Evolutionary conservation across 1,140 invertebrate genomes (phyloP).

Genomic region (Pseudomyrmex flavicornis): DNA sequence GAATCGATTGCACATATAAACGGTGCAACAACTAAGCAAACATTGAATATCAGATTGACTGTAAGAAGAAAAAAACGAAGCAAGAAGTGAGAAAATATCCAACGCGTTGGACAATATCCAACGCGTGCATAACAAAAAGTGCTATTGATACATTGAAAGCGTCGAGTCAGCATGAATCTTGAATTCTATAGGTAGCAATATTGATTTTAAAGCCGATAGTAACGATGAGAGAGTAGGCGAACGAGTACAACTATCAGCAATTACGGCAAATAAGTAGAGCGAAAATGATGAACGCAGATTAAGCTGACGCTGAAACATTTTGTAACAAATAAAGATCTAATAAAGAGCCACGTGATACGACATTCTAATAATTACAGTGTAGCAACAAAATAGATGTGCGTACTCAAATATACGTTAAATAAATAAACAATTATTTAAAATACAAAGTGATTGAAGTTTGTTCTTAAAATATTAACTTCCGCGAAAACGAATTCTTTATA

Average conservation of each 20-base stretch:
- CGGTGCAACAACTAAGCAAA: conserved; percentile 23
- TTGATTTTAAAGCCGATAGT: conserved; percentile 57
- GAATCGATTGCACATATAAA: conserved; percentile 1
- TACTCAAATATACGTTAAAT: background rate
- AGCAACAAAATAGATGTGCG: background rate
- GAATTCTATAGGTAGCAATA: conserved; percentile 43
- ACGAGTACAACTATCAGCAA: conserved; percentile 41
- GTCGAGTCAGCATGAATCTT: conserved; percentile 55
- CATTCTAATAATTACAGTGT: background rate
- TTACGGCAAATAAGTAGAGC: conserved; percentile 46
- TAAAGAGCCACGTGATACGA: background rate
- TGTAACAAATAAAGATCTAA: background rate
- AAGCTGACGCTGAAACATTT: conserved; percentile 29
- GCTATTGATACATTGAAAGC: conserved; percentile 45
- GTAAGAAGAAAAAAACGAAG: background rate
- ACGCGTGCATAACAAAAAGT: conserved; percentile 48
- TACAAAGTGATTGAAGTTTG: background rate
- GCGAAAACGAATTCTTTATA: background rate
- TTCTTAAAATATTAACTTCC: no score
- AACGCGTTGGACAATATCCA: conserved; percentile 34
- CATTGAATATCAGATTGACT: background rate
- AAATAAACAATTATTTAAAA: background rate
- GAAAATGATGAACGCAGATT: conserved; percentile 31
- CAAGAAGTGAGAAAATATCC: background rate
- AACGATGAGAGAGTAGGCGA: conserved; percentile 46